Evolutionary conservation across 2,888 invertebrate genomes (phyloP).

Genomic region (Hemistola chrysoprasaria): DNA sequence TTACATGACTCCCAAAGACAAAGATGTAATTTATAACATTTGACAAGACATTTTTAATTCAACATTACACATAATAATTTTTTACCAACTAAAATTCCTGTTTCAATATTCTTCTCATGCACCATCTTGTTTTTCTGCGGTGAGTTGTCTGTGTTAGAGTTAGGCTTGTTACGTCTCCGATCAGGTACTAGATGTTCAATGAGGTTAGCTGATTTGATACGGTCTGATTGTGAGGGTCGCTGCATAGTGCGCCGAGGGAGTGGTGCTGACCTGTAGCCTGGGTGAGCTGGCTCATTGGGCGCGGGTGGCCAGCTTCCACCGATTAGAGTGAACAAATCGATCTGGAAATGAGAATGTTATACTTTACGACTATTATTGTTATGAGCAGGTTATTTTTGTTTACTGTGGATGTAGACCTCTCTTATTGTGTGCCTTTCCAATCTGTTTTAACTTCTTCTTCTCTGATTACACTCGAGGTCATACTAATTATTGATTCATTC

Average conservation of each 20-base stretch:
- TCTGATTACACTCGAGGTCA: too few relatives aligned
- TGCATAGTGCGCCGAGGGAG: slow-evolving; percentile 61
- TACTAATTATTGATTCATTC: too few relatives aligned
- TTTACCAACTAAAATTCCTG: slow-evolving; percentile 71
- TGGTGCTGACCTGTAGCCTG: slow-evolving; percentile 63
- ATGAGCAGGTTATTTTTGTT: too few relatives aligned
- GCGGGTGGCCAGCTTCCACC: slow-evolving; percentile 78
- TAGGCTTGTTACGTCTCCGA: slow-evolving; percentile 52
- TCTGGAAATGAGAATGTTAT: slow-evolving; percentile 41
- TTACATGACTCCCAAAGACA: too few relatives aligned
- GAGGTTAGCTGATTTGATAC: slow-evolving; percentile 83
- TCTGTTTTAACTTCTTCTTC: too few relatives aligned
- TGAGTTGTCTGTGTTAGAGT: slow-evolving; percentile 35
- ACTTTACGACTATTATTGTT: too few relatives aligned
- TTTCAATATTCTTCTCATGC: slow-evolving; percentile 74
- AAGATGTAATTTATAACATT: too few relatives aligned
- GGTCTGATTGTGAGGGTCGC: slow-evolving; percentile 59
- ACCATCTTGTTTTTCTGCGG: slow-evolving; percentile 59
- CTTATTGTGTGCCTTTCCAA: too few relatives aligned
- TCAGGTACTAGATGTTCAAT: slow-evolving; percentile 80
- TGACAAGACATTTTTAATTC: too few relatives aligned
- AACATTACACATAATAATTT: too few relatives aligned
- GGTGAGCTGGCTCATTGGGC: slow-evolving; percentile 53
- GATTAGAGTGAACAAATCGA: slow-evolving; percentile 70
- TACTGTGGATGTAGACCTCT: too few relatives aligned